Evolutionary conservation across 2,888 invertebrate species (phyloP).

Genomic region (Apamea crenata): DNA sequence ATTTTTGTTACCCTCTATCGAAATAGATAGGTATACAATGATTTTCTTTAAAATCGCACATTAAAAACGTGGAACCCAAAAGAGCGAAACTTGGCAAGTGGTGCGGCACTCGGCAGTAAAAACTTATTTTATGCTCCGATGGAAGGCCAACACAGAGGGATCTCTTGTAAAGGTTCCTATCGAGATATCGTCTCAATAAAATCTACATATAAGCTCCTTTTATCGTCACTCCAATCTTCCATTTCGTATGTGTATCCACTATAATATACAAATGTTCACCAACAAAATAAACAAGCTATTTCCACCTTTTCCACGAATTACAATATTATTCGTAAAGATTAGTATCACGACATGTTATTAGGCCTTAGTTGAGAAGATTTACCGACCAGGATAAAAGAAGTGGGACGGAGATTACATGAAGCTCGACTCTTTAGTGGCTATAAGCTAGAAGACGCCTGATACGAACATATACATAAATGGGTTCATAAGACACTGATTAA

Average conservation of each 20-base stretch:
- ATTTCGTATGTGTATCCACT: constrained; percentile 55
- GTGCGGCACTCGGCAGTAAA: constrained; percentile 63
- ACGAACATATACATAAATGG: constrained; percentile 54
- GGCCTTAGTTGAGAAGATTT: constrained; percentile 53
- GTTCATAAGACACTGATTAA: constrained; percentile 48
- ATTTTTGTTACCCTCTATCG: constrained; percentile 3
- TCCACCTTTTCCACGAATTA: constrained; percentile 45
- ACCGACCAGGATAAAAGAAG: constrained; percentile 51
- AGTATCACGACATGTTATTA: constrained; percentile 48
- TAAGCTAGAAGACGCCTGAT: constrained; percentile 50
- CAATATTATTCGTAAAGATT: constrained; percentile 54
- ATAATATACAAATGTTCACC: constrained; percentile 39
- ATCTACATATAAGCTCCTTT: constrained; percentile 73
- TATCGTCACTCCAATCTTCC: constrained; percentile 63
- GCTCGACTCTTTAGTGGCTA: constrained; percentile 54
- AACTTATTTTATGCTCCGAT: constrained; percentile 67
- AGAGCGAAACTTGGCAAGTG: constrained; percentile 58
- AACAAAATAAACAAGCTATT: constrained; percentile 53
- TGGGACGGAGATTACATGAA: constrained; percentile 43
- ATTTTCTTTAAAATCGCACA: constrained; percentile 51
- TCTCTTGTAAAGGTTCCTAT: constrained; percentile 71
- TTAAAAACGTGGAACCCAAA: constrained; percentile 54
- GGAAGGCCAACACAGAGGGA: constrained; percentile 53
- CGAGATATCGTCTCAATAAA: constrained; percentile 76
- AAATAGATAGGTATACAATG: constrained; percentile 23